Evolutionary conservation across 1,140 invertebrate genomes (phyloP).

Genomic region (Diachasmimorpha longicaudata): DNA sequence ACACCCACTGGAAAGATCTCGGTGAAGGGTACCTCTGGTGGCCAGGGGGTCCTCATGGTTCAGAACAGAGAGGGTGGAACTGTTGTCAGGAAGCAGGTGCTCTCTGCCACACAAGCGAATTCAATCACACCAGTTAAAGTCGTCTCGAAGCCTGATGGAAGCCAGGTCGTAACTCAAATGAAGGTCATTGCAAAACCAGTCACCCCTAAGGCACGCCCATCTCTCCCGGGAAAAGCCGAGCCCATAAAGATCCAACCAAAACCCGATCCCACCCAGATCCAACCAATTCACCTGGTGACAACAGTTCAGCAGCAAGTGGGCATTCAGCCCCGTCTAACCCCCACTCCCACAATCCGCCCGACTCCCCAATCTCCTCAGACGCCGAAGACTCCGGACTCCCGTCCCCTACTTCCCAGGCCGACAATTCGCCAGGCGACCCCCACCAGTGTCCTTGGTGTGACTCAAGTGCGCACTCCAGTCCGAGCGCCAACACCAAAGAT

Average conservation of each 20-base stretch:
- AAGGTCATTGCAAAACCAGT: slow-evolving; percentile 54
- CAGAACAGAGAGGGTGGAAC: slow-evolving; percentile 53
- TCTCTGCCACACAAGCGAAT: slow-evolving; percentile 45
- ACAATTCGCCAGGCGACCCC: slow-evolving; percentile 45
- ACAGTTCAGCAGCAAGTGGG: slow-evolving; percentile 47
- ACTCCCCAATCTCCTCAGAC: slow-evolving; percentile 36
- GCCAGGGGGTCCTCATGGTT: slow-evolving; percentile 53
- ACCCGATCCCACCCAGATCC: slow-evolving; percentile 55
- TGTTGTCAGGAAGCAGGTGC: slow-evolving; percentile 55
- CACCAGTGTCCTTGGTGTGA: slow-evolving; percentile 48
- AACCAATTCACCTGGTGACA: slow-evolving; percentile 58
- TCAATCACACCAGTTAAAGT: slow-evolving; percentile 58
- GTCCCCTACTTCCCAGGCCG: slow-evolving; percentile 52
- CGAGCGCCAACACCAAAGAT: slow-evolving; percentile 43
- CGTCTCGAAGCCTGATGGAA: slow-evolving; percentile 57
- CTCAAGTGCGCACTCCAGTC: slow-evolving; percentile 46
- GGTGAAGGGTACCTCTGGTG: slow-evolving; percentile 44
- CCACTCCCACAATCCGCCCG: slow-evolving; percentile 34
- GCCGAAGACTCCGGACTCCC: slow-evolving; percentile 45
- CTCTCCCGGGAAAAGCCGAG: slow-evolving; percentile 46
- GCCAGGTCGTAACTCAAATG: slow-evolving; percentile 58
- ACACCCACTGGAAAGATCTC: slow-evolving; percentile 65
- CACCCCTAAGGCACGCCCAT: slow-evolving; percentile 39
- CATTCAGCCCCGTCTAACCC: slow-evolving; percentile 46
- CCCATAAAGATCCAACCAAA: slow-evolving; percentile 61